Percentiles rank a stretch among this genome's conserved stretches.
Conservation (phyloP, 2,888 invertebrate genomes). For the Nemoura dubitans region DNA sequence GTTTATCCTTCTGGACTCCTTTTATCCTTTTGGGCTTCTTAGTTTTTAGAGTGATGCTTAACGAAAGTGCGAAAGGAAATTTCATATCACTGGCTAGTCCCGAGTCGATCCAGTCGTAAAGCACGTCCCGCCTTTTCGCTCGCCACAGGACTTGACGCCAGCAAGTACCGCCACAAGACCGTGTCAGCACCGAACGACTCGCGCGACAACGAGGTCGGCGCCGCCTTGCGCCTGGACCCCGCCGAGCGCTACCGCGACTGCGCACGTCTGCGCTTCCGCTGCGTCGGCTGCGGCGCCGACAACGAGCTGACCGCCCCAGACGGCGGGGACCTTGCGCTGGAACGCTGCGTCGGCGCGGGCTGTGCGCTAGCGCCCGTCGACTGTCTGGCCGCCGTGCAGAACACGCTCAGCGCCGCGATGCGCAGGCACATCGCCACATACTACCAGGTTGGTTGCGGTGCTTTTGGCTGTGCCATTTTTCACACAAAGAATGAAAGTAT, state of each 20-base stretch:
- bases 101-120: no score
- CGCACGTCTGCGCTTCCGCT: not conserved
- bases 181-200: not conserved
- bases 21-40: no score
- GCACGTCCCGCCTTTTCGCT: no score
- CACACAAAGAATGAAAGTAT: no score
- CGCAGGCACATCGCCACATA: conserved; percentile 75
- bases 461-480: no score
- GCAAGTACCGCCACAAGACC: not conserved
- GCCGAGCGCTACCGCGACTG: not conserved
- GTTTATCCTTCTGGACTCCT: no score
- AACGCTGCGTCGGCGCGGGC: conserved; percentile 75
- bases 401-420: conserved; percentile 75
- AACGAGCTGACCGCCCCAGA: not conserved
- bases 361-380: conserved; percentile 74
- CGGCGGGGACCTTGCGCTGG: conserved; percentile 58
- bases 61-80: no score
- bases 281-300: not conserved
- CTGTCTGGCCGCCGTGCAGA: conserved; percentile 74
- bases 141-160: not conserved
- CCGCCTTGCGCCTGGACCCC: not conserved
- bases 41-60: no score
- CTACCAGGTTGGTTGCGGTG: conserved; percentile 69
- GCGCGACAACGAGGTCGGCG: not conserved
- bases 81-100: no score